Base-by-base conservation (phyloP, 2,113 vertebrate genomes). In the Prolemur simus region DNA sequence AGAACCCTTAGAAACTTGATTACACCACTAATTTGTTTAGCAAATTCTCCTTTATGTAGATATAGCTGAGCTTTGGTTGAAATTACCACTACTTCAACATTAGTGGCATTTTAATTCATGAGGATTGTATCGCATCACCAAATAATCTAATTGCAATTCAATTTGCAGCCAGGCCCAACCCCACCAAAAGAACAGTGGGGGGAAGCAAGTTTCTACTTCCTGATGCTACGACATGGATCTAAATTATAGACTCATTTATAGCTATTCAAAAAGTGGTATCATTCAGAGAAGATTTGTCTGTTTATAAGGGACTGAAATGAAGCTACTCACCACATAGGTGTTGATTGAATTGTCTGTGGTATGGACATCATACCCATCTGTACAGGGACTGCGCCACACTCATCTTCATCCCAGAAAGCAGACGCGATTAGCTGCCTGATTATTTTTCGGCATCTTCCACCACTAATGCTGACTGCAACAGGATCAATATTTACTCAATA, bases 401-500 rank as follows among this genome's bases (percentile, higher is more conserved):
- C 87, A 47, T 39, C 71, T 49, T 58, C 83, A 69, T 37, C 52
- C 69, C 1, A 69, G 95, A 92, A 96, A 97, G 80, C 73, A 0
- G 15, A 85, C 83, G 87, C 68, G 68, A 98, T 86, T 69, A 94
- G 0, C 2, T 86, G 94, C 91, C 80, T 92, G 94, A 93, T 93
- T 85, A 34, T 84, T 95, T 96, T 97, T 95, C 21, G 1, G 66
- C 89, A 39, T 91, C 68, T 90, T 91, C 83, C 71, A 45, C n/a
- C 52, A 60, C 56, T 91, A 97, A 97, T 95, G 89, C 97, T 96
- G 91, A 93, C 94, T 90, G 54, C 63, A 96, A 71, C 89, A 95
- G 96, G 34, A 83, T 78, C 73, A 63, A 91, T 88, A 95, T 97
- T 97, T 98, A 97, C 95, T 91, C 94, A 95, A 96, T 84, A 98